phyloP scores from a whole-genome alignment of 2,797 vertebrate genomes.

The Lepidocolaptes lacrymiger region DNA sequence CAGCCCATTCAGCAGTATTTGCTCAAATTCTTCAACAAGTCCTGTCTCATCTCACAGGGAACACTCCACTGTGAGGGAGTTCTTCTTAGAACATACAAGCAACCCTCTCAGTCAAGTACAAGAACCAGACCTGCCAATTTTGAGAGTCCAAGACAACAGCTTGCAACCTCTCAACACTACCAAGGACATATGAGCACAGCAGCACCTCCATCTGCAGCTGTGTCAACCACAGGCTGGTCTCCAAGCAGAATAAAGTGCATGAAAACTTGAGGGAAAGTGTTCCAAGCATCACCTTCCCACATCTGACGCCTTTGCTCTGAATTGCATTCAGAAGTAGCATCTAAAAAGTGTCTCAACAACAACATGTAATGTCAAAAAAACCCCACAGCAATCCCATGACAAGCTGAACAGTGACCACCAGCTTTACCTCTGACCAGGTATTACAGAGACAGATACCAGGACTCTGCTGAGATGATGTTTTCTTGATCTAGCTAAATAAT shows the following conservation, averaged over 20 bases:
- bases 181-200: accelerated
- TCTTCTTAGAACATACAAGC: not conserved
- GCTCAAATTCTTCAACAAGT: not conserved
- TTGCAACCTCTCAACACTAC: not conserved
- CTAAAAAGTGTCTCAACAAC: not conserved
- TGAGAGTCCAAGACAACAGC: not conserved
- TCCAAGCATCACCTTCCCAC: not conserved
- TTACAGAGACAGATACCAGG: not conserved
- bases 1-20: not conserved
- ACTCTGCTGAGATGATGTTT: not conserved
- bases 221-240: not conserved
- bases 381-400: not conserved
- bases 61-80: not conserved
- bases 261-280: not conserved
- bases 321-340: not conserved
- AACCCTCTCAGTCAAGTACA: not conserved
- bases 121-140: not conserved
- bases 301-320: not conserved
- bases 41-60: not conserved
- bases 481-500: not conserved
- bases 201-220: not conserved
- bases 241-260: not conserved
- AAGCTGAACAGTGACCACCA: not conserved
- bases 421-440: not conserved
- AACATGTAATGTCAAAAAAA: not conserved